Evolutionary conservation across 2,113 vertebrate species (phyloP), one percentile per base, ranked within the genome.

Genomic region (Otis tarda): DNA sequence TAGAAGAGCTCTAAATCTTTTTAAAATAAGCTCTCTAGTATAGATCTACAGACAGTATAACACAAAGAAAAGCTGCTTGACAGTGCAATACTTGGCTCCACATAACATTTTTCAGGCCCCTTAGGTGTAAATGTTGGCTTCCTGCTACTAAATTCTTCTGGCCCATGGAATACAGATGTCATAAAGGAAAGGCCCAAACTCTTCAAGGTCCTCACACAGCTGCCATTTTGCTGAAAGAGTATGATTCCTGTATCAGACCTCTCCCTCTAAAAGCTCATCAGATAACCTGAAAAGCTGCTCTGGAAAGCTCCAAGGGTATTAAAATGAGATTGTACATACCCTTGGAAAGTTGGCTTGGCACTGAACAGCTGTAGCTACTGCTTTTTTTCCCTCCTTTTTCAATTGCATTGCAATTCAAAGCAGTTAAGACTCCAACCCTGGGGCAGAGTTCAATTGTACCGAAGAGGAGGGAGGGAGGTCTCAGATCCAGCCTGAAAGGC

Each of bases 231-330:
- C 33, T 74, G 49, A 49, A 78, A 88, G 7, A 52, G 3, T 0
- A 70, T 12, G 18, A 83, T 80, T 83, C 83, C 27, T 75, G 8
- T 70, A 12, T 80, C n/a, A 68, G 23, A 67, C 7, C 15, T 22
- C 30, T 88, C 12, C 21, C 22, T 70, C n/a, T 43, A n/a, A 67
- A 92, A 88, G 22, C 12, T 75, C 52, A 81, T n/a, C 37, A 80
- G n/a, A 68, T 53, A 90, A 77, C 24, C 47, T 78, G 49, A 83
- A 95, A 94, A 90, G 21, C 50, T 83, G 27, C 14, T 27, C 43
- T 70, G 39, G 47, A 90, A 94, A 90, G 6, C 70, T 78, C 30
- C 7, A 50, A 45, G 30, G 10, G 21, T 83, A 50, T 88, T 90
- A 71, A 63, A 20, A 63, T 5, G 52, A 81, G 64, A 75, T 49